Base-by-base conservation (phyloP, 2,888 invertebrate genomes). In the Tenthredo livida region DNA sequence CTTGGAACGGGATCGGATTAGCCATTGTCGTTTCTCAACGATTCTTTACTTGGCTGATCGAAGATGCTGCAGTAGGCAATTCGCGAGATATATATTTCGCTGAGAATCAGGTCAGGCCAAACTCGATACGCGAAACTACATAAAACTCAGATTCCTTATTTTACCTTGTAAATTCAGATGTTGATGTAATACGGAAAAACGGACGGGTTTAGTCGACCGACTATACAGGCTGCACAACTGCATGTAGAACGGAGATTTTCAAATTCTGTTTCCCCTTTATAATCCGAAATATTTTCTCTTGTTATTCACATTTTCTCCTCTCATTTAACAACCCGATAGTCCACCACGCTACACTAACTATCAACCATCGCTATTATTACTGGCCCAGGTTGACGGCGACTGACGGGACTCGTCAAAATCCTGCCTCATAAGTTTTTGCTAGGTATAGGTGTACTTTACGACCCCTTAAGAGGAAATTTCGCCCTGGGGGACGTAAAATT, bases 1-100 rank as follows among this genome's bases (percentile, higher is more conserved):
- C 61, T 61, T 40, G 80, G 80, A 61, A 15, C 80, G 37, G 80
- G 10, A 61, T 40, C 58, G 58, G 61, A 80, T 80, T 77, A 77
- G 15, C 54, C 77, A 77, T 50, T 77, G 77, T 77, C 77, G 77
- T 50, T 54, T 50, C 54, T 50, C 33, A 12, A 77, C 50, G 54
- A 77, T 77, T 54, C 54, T 77, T 77, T 77, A 77, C 77, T 73
- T 67, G 21, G 40, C 73, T 40, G 47, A 50, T 77, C 50, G 29
- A 54, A 77, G 47, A 77, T n/a, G 29, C 50, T 54, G 54, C 72
- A 77, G 47, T 77, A 29, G 77, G 77, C 54, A 77, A 47, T 77
- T 29, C 50, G 54, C 54, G 54, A 6, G 33, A 50, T 77, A 77
- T 54, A 77, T 54, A 77, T 77, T 29, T 29, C 29, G 12, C 21